Evolutionary conservation across 2,797 vertebrate genomes (phyloP).

Genomic region (Clamator glandarius): DNA sequence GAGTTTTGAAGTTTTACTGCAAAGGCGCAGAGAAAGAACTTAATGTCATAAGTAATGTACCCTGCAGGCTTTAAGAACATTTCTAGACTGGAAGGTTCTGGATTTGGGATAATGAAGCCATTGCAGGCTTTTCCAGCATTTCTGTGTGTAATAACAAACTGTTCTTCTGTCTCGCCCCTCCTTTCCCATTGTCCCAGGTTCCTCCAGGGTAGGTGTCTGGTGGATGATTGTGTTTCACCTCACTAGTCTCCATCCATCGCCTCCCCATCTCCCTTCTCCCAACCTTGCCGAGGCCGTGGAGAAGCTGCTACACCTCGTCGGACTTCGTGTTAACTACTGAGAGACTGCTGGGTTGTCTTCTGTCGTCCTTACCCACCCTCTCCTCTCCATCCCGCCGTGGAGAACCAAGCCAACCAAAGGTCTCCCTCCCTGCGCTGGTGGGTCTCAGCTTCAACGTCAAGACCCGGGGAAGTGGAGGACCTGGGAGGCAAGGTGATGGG

Average conservation of each 20-base stretch:
- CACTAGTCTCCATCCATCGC: constrained; percentile 44
- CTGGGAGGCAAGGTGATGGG: background rate
- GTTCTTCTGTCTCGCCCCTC: background rate
- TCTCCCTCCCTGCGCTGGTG: background rate
- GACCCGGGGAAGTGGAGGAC: background rate
- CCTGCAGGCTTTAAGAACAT: background rate
- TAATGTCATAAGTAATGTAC: background rate
- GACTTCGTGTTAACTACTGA: background rate
- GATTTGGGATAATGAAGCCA: fast-evolving
- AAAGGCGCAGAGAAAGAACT: background rate
- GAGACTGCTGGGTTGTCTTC: background rate
- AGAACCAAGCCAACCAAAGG: constrained; percentile 40
- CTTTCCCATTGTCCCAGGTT: background rate
- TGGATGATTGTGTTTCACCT: constrained; percentile 47
- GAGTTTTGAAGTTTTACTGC: background rate
- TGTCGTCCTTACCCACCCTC: background rate
- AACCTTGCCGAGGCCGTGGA: constrained; percentile 19
- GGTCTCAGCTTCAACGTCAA: background rate
- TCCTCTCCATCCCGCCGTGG: background rate
- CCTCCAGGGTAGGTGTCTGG: constrained; percentile 1
- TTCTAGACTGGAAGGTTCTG: background rate
- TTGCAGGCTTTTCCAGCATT: background rate
- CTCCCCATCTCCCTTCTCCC: constrained; percentile 20
- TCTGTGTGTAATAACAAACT: fast-evolving
- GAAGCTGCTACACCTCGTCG: constrained; percentile 42